Percentiles rank a stretch among this genome's conserved stretches.
Evolutionary conservation across 1,140 invertebrate species (phyloP).

Genomic region (Listronotus oregonensis): DNA sequence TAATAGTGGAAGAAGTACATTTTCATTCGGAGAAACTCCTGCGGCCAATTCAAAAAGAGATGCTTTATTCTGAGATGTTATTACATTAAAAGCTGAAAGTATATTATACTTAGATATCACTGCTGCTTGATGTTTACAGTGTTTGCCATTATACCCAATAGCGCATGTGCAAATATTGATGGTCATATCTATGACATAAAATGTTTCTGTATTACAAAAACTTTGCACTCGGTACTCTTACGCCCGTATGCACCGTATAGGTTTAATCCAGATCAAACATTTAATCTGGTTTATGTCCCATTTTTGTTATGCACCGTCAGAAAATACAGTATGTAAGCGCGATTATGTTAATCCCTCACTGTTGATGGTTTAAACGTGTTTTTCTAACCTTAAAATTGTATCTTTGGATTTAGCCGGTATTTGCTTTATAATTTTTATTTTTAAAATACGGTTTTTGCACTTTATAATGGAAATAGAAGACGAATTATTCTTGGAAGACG

Average conservation of each 20-base stretch:
- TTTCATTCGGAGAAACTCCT: no score
- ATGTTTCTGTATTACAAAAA: no score
- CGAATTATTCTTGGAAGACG: conserved; percentile 9
- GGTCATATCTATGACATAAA: no score
- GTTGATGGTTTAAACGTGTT: conserved; percentile 3
- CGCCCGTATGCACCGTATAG: conserved; percentile 7
- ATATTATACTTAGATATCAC: no score
- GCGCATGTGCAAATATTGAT: no score
- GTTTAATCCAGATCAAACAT: not conserved
- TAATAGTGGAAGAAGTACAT: no score
- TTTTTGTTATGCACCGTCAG: conserved; percentile 16
- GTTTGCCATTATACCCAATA: no score
- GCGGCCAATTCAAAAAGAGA: no score
- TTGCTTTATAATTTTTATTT: not conserved
- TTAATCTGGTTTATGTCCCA: not conserved
- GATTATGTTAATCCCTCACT: conserved; percentile 1
- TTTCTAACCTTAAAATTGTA: not conserved
- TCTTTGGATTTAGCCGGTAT: not conserved
- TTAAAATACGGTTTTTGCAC: not conserved
- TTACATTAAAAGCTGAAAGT: no score
- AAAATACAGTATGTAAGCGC: not conserved
- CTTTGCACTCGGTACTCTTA: no score
- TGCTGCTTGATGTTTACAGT: no score
- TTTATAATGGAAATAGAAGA: conserved; percentile 17
- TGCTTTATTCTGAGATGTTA: no score